These are phyloP conservation scores for Galaxea fascicularis DNA, from an alignment of 92 coral and sea anemone species.

Conservation along the genomic window DNA sequence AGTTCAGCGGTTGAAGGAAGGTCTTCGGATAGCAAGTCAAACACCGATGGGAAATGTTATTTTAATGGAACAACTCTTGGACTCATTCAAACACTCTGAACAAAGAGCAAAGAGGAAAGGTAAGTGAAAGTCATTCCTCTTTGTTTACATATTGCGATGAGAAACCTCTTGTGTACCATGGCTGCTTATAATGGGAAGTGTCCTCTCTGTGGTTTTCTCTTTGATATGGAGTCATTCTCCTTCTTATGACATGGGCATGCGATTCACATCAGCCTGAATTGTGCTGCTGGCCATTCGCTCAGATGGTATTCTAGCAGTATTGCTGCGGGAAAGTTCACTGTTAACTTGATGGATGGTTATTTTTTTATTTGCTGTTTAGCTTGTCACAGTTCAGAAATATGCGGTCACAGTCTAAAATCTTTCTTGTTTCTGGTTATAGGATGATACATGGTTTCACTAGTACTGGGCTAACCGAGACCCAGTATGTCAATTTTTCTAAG, in stretches of 20 bases:
- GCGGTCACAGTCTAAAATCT: no score
- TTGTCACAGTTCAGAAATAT: background rate
- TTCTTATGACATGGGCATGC: no score
- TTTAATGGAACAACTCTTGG: slow-evolving; percentile 40
- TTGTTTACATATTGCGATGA: slow-evolving; percentile 17
- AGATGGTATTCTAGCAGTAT: slow-evolving; percentile 32
- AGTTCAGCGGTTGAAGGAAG: slow-evolving; percentile 20
- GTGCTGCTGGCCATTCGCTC: no score
- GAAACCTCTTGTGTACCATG: slow-evolving; percentile 20
- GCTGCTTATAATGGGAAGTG: slow-evolving; percentile 30
- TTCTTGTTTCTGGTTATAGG: background rate
- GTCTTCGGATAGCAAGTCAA: background rate
- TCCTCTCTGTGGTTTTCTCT: slow-evolving; percentile 16
- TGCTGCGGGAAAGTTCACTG: slow-evolving; percentile 40
- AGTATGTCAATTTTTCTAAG: background rate
- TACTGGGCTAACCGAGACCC: slow-evolving; percentile 24
- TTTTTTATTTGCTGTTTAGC: background rate
- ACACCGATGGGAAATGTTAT: slow-evolving; percentile 52
- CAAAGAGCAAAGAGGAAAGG: background rate
- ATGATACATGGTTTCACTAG: slow-evolving; percentile 15
- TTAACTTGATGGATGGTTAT: slow-evolving; percentile 48
- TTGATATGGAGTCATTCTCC: slow-evolving; percentile 21
- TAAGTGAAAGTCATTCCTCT: slow-evolving; percentile 1
- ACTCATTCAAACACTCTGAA: slow-evolving; percentile 20
- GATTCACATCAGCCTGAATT: no score